Base-by-base conservation (phyloP, 2,113 vertebrate genomes). In the Austrofundulus limnaeus region DNA sequence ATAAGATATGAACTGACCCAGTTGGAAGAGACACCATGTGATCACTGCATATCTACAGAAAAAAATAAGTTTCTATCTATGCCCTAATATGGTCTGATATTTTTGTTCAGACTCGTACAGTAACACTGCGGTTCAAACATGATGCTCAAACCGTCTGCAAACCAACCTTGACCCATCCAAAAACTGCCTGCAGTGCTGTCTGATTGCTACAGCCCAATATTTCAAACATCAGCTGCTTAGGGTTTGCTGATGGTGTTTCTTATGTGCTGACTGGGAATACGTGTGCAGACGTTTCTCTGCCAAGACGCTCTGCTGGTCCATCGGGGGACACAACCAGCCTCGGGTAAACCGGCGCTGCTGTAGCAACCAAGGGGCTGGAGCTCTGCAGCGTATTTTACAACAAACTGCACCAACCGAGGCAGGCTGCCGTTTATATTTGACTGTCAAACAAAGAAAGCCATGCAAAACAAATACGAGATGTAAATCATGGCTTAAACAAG, bases 171-270 rank as follows among this genome's bases (percentile, higher is more conserved):
- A 61, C 66, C 63, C 49, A 23, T n/a, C 52, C 14, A 25, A 61
- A 75, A 56, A 21, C 65, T 64, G 73, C 61, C 62, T 56, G 41
- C 0, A 70, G 61, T 63, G 63, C 67, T 46, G 28, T 23, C 65
- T 52, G 52, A 54, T 31, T 1, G 2, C 52, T 12, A 51, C 23
- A 59, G 70, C n/a, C n/a, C n/a, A n/a, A n/a, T n/a, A n/a, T 13
- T 70, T 70, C 66, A 7, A 62, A 46, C 56, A 67, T 75, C 64
- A 11, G 58, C 72, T 63, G 81, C 77, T 81, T 81, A 77, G 75
- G 72, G 42, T 52, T 62, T 65, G 45, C 25, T 62, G 54, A 70
- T 63, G 13, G 28, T 56, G 58, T 25, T 65, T 67, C 63, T 39
- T 61, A 49, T 48, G 74, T 75, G 74, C 66, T 49, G 65, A 74